Evolutionary conservation across 2,797 vertebrate species (phyloP).

Genomic region (Hydrolagus colliei): DNA sequence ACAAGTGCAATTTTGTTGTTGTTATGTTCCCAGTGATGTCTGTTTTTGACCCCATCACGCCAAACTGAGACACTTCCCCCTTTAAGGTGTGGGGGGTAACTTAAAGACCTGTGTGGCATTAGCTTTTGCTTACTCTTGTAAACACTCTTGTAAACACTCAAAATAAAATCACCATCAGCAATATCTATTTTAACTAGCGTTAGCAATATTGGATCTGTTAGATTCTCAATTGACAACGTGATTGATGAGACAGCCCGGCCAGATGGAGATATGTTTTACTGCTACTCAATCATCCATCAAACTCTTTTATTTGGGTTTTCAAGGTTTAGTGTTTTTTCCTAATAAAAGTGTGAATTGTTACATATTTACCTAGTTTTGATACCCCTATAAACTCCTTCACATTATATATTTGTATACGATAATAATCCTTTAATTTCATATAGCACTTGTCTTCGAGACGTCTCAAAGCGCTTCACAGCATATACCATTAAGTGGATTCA

Average conservation of each 20-base stretch:
- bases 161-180: neutral
- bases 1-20: too few relatives aligned
- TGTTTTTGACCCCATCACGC: too few relatives aligned
- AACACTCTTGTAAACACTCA: neutral
- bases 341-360: neutral
- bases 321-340: neutral
- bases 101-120: too few relatives aligned
- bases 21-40: too few relatives aligned
- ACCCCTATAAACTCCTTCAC: too few relatives aligned
- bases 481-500: too few relatives aligned
- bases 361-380: neutral
- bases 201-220: neutral
- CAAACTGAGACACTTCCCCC: too few relatives aligned
- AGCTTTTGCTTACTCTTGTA: neutral
- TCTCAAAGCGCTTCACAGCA: too few relatives aligned
- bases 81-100: neutral
- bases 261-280: neutral
- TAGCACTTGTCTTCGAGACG: too few relatives aligned
- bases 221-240: neutral
- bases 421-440: too few relatives aligned
- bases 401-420: too few relatives aligned
- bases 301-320: neutral
- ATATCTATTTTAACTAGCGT: neutral
- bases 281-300: neutral
- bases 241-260: neutral